Evolutionary conservation across 2,797 vertebrate species (phyloP), one percentile per base, ranked within the genome.

Genomic region (Hydrophis major): DNA sequence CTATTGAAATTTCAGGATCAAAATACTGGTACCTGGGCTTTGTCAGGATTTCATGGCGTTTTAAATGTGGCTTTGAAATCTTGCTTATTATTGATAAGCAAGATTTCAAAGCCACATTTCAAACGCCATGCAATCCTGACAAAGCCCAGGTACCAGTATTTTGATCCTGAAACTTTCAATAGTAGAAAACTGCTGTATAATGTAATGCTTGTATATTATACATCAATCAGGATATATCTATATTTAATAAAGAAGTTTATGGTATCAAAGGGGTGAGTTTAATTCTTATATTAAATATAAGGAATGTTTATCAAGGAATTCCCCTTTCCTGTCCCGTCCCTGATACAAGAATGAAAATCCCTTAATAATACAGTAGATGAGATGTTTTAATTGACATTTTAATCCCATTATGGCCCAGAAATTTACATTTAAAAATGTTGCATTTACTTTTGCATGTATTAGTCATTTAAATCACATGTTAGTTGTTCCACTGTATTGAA

Each of bases 1-100:
- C 63, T 86, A 89, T 56, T 91, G 66, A 91, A 91, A 93, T 91
- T 59, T 86, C 47, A 91, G 90, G 83, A 93, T 89, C 86, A 86
- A 89, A 91, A 91, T 86, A 91, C 55, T 87, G 91, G 53, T 86
- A 78, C 90, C 87, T 91, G 42, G 50, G 57, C 25, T 89, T 83
- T 89, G 92, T 93, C 92, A 89, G 86, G 55, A 42, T 55, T 91
- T 88, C 86, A 60, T 32, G 55, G 16, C 22, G 1, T n/a, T 93
- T 92, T 91, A 56, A 91, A 91, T 32, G 12, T 69, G 42, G 50
- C 69, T 89, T 93, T 93, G 92, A 93, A 93, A 91, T n/a, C n/a
- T 59, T 56, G 69, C 57, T 89, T 83, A 89, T 91, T 91, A 88
- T 90, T 90, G 61, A n/a, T n/a, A n/a, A n/a, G n/a, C n/a, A n/a